Conservation (phyloP, 53 echinoderm and acorn worm genomes). For the Arbacia lixula region DNA sequence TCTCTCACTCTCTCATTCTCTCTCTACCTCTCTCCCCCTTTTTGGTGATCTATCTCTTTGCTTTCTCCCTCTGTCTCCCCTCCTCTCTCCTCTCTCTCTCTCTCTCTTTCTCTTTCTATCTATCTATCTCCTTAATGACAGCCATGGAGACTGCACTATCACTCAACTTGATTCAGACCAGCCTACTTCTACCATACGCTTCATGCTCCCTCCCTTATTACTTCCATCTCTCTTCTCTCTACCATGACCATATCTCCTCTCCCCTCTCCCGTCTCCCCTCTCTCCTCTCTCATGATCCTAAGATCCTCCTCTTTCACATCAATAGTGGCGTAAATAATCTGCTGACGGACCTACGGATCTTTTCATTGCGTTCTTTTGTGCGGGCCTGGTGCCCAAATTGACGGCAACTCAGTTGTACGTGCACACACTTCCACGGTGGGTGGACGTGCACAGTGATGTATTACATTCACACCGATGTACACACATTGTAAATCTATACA, state of each 20-base stretch:
- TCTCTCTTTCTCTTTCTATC: background rate
- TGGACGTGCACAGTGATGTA: too few species aligned
- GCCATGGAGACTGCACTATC: background rate
- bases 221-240: background rate
- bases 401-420: too few species aligned
- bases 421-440: too few species aligned
- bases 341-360: background rate
- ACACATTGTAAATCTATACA: too few species aligned
- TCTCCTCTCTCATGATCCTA: background rate
- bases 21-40: background rate
- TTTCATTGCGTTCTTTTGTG: conserved; percentile 34
- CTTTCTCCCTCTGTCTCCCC: background rate
- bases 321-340: conserved; percentile 41
- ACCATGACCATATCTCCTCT: background rate
- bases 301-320: conserved; percentile 32
- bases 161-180: background rate
- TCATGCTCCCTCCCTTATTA: background rate
- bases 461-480: too few species aligned
- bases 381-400: background rate
- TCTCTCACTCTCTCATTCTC: background rate
- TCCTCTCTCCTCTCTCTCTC: background rate
- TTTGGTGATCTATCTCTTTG: background rate
- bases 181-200: background rate
- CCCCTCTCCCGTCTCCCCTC: background rate
- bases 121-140: background rate